Base-by-base conservation (phyloP, 2,113 vertebrate genomes). In the Dipodomys merriami region DNA sequence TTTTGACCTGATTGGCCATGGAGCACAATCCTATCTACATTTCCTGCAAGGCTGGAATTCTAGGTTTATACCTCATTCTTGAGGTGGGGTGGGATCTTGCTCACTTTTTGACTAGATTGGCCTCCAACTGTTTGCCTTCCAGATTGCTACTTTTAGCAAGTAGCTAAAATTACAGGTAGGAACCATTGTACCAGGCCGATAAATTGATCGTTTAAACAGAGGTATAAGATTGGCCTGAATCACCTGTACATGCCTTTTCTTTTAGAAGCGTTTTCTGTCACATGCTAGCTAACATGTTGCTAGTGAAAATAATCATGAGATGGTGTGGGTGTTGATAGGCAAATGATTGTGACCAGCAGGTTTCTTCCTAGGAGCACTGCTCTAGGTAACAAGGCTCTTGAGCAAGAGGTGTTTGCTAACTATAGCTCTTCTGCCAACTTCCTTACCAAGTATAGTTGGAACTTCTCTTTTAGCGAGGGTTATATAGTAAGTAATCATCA, bases 211-310 rank as follows among this genome's bases (percentile, higher is more conserved):
- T 80, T 93, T 84, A 85, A 78, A 20, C 92, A 79, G 39, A 39
- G 23, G 22, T 72, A 86, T 88, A 57, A 80, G 60, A 33, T 95
- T 85, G 22, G 6, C 85, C 8, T 86, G 53, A 77, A 57, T 76
- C 65, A 9, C 35, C 30, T 83, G 19, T 65, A 88, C 67, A n/a
- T 81, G 83, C 29, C 74, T 94, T 89, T 96, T 39, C 39, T 39
- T 94, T 95, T 79, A 88, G 85, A 88, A 35, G n/a, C 33, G 73
- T 95, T 95, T 95, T 93, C n/a, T 95, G 30, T 91, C 83, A 64
- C 35, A 69, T 94, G 39, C 60, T 92, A 80, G 49, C 49, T 49
- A 49, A 91, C 81, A 78, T 95, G 67, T 95, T 77, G 78, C 27
- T 83, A 65, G 67, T 93, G 86, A 88, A 74, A 33, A 88, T 82